These are phyloP conservation scores for Cynopterus brachyotis DNA, from an alignment of 2,113 vertebrate genomes.

Conservation along the genomic window DNA sequence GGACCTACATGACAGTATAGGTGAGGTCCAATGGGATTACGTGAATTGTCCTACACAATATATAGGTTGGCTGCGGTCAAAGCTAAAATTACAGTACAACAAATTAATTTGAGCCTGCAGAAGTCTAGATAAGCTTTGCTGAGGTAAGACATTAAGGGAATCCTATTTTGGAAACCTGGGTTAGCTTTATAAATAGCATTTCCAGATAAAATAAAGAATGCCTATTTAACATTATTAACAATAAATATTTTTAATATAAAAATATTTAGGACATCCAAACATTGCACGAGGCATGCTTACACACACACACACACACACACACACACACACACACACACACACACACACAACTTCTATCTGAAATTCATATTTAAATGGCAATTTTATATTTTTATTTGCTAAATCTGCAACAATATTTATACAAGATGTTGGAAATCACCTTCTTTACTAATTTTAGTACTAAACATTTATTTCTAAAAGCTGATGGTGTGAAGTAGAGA, in stretches of 20 bases:
- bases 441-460: not conserved
- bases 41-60: not conserved
- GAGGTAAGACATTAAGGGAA: not conserved
- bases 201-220: not conserved
- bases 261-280: not conserved
- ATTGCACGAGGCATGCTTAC: not conserved
- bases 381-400: conserved; percentile 31
- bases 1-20: too few species aligned
- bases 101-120: not conserved
- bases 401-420: not conserved
- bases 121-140: not conserved
- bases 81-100: not conserved
- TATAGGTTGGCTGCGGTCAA: not conserved
- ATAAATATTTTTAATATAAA: not conserved
- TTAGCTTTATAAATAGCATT: not conserved
- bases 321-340: not conserved
- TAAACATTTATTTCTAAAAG: not conserved
- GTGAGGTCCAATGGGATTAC: not conserved
- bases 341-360: not conserved
- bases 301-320: not conserved
- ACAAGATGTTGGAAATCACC: not conserved
- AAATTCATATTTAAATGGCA: conserved; percentile 21
- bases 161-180: not conserved
- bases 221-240: conserved; percentile 16
- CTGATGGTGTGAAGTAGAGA: not conserved